Evolutionary conservation across 2,797 vertebrate genomes (phyloP).

Genomic region (Brachymystax lenok): DNA sequence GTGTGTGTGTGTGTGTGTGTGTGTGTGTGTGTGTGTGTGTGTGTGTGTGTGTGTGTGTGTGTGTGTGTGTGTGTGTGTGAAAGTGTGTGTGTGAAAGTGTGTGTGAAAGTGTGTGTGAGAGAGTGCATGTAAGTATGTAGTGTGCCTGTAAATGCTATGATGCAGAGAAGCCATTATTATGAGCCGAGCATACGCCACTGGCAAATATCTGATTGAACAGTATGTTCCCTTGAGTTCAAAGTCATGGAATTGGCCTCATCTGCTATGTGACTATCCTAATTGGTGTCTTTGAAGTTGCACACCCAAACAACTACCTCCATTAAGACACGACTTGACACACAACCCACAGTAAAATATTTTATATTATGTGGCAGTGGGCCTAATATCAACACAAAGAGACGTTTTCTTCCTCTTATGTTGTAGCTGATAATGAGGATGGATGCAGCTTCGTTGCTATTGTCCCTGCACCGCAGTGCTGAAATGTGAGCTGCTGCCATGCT

Average conservation of each 20-base stretch:
- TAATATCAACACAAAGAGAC: slow-evolving; percentile 8
- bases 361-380: background rate
- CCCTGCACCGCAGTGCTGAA: slow-evolving; percentile 33
- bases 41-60: slow-evolving; percentile 11
- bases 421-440: slow-evolving; percentile 21
- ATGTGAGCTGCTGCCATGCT: slow-evolving; percentile 31
- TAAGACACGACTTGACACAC: slow-evolving; percentile 49
- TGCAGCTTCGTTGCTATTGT: slow-evolving; percentile 28
- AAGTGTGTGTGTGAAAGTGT: no score
- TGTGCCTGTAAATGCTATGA: no score
- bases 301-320: slow-evolving; percentile 31
- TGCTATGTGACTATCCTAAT: background rate
- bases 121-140: no score
- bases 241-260: background rate
- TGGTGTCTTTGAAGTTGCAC: slow-evolving; percentile 40
- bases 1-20: no score
- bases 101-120: no score
- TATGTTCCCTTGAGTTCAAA: background rate
- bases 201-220: no score
- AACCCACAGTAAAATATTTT: slow-evolving; percentile 43
- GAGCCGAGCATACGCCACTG: no score
- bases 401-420: background rate
- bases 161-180: no score
- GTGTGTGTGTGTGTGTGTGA: no score
- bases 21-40: background rate